Evolutionary conservation across 2,113 vertebrate species (phyloP).

Genomic region (Psittacara wagleri): DNA sequence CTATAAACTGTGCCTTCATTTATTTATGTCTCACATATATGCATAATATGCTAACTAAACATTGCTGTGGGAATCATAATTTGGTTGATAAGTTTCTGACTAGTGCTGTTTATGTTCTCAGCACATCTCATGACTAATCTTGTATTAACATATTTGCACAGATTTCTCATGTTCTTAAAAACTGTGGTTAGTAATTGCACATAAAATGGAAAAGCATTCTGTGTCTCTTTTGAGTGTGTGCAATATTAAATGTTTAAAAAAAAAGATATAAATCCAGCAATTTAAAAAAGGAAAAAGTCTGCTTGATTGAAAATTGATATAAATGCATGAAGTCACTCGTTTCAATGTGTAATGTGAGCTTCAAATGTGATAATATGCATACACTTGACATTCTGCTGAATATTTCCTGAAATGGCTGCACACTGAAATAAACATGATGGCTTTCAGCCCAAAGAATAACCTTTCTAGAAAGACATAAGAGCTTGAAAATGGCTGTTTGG

Average conservation of each 20-base stretch:
- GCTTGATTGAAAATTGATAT: background rate
- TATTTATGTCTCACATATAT: background rate
- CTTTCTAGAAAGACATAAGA: background rate
- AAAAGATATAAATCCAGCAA: background rate
- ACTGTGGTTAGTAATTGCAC: background rate
- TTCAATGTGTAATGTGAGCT: background rate
- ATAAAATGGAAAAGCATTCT: background rate
- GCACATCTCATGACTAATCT: background rate
- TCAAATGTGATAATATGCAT: background rate
- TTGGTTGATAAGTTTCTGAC: background rate
- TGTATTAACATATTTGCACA: background rate
- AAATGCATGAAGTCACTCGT: background rate
- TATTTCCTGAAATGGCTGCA: background rate
- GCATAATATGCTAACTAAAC: background rate
- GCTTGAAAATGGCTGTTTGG: background rate
- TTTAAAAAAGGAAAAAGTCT: background rate
- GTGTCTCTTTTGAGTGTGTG: background rate
- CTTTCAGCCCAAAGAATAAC: conserved; percentile 2
- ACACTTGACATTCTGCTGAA: background rate
- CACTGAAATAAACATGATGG: background rate
- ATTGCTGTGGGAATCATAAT: background rate
- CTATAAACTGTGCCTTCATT: background rate
- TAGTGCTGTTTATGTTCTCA: background rate
- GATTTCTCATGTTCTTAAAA: background rate
- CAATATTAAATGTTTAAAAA: background rate